phyloP scores from a whole-genome alignment of 2,797 vertebrate genomes.

The Peromyscus aztecus region DNA sequence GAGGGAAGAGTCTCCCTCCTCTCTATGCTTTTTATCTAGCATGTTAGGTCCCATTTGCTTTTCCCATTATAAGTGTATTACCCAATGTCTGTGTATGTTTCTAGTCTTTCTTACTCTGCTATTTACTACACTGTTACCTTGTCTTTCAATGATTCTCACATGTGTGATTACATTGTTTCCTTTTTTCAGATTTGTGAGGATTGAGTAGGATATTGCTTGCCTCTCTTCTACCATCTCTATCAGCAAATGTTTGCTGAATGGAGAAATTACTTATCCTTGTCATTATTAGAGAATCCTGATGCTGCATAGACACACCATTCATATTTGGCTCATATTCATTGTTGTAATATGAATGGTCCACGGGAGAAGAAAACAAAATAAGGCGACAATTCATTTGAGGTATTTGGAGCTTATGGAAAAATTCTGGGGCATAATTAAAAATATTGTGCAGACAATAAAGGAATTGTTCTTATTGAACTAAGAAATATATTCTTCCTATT shows the following conservation, averaged over 20 bases:
- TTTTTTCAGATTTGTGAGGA: background rate
- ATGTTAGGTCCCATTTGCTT: background rate
- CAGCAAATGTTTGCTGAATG: background rate
- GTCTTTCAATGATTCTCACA: background rate
- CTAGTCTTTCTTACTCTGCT: background rate
- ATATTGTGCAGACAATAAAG: background rate
- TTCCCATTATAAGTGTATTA: background rate
- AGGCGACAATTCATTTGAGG: background rate
- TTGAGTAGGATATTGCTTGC: too few relatives aligned
- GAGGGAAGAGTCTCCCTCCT: too few relatives aligned
- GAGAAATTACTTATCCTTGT: too few relatives aligned
- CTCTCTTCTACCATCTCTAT: too few relatives aligned
- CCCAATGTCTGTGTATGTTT: background rate
- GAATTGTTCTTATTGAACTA: background rate
- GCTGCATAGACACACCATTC: background rate
- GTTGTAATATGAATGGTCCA: background rate
- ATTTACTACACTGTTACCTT: background rate
- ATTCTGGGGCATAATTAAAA: background rate
- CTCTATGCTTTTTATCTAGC: too few relatives aligned
- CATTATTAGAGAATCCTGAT: background rate
- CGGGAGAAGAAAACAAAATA: background rate
- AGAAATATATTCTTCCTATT: background rate
- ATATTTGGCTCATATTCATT: background rate
- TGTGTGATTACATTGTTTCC: background rate
- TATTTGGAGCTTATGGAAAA: background rate